phyloP scores from a whole-genome alignment of 2,113 vertebrate species.

The Psittacara wagleri region DNA sequence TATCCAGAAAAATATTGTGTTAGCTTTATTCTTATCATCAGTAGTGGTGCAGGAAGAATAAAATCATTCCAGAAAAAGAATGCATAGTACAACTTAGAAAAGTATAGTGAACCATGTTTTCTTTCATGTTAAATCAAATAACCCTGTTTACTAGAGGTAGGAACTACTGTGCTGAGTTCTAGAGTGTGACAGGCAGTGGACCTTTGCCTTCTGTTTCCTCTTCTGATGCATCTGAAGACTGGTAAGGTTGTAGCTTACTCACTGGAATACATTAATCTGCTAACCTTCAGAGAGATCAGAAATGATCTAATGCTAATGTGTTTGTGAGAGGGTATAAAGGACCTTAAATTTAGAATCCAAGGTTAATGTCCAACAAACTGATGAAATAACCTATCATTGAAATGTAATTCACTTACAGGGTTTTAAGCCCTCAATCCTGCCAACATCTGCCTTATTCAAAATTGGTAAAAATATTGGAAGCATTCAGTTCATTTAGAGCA shows the following conservation, averaged over 20 bases:
- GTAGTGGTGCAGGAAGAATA: background rate
- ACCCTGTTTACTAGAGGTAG: background rate
- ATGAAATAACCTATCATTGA: background rate
- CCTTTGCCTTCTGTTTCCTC: background rate
- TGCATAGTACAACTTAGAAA: background rate
- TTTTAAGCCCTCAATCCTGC: background rate
- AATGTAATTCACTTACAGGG: background rate
- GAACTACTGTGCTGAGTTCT: background rate
- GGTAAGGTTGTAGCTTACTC: background rate
- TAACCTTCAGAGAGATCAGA: background rate
- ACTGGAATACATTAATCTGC: background rate
- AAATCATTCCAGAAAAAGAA: background rate
- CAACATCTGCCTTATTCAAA: conserved; percentile 14
- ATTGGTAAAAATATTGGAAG: background rate
- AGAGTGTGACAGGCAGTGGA: background rate
- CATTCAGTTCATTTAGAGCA: background rate
- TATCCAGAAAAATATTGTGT: background rate
- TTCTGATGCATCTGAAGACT: background rate
- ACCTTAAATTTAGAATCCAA: background rate
- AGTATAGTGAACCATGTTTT: background rate
- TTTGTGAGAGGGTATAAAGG: background rate
- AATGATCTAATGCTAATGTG: background rate
- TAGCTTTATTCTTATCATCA: background rate
- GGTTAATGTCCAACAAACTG: background rate
- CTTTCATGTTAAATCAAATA: background rate